Evolutionary conservation across 2,888 invertebrate genomes (phyloP).

Genomic region (Caenorhabditis auriculariae): DNA sequence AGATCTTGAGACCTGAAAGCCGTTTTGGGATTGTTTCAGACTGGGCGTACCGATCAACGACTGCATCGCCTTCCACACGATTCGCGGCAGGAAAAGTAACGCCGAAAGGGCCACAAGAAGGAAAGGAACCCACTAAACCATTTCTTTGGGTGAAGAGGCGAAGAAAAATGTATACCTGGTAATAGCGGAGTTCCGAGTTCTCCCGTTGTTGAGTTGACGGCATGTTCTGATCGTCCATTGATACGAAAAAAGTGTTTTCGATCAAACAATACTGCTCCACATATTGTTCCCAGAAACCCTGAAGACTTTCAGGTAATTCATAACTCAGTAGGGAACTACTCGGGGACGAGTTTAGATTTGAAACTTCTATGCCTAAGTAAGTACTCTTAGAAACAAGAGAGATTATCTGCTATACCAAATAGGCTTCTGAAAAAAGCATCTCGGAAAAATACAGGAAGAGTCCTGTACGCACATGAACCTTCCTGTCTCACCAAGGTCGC

Average conservation of each 20-base stretch:
- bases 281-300: slow-evolving; percentile 66
- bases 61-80: slow-evolving; percentile 54
- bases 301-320: slow-evolving; percentile 4
- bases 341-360: too few relatives aligned
- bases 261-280: slow-evolving; percentile 68
- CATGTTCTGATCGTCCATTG: slow-evolving; percentile 36
- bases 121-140: slow-evolving; percentile 62
- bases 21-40: too few relatives aligned
- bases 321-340: too few relatives aligned
- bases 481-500: too few relatives aligned
- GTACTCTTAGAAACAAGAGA: too few relatives aligned
- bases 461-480: too few relatives aligned
- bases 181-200: slow-evolving; percentile 40
- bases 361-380: too few relatives aligned
- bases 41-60: slow-evolving; percentile 43
- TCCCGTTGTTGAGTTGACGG: slow-evolving; percentile 26
- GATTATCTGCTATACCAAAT: too few relatives aligned
- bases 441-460: too few relatives aligned
- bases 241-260: slow-evolving; percentile 65
- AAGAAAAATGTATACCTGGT: slow-evolving; percentile 36
- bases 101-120: slow-evolving; percentile 51
- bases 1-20: slow-evolving; percentile 23
- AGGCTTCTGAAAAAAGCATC: background rate
- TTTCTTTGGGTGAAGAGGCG: background rate
- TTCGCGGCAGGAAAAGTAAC: slow-evolving; percentile 52